These are phyloP conservation scores for Psettodes erumei DNA, from an alignment of 2,113 vertebrate species.

Conservation along the genomic window DNA sequence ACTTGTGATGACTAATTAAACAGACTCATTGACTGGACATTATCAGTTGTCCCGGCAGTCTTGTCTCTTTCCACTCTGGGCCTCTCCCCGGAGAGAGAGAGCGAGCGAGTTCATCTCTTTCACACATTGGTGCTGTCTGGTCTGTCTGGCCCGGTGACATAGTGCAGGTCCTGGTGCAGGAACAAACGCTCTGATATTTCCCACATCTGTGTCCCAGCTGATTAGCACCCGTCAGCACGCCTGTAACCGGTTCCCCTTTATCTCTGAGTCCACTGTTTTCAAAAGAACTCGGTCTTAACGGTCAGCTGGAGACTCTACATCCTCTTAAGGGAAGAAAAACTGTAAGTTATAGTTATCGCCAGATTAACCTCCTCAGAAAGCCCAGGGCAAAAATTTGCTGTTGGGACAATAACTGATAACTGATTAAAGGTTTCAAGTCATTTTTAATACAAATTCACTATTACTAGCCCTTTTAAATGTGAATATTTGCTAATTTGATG, in stretches of 20 bases:
- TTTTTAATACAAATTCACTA: not conserved
- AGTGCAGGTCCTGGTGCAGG: constrained; percentile 59
- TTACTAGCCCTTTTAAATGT: not conserved
- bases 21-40: constrained; percentile 6
- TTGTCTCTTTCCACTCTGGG: constrained; percentile 39
- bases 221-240: constrained; percentile 66
- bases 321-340: constrained; percentile 10
- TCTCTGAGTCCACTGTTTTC: constrained; percentile 65
- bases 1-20: constrained; percentile 50
- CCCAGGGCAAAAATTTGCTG: not conserved
- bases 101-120: constrained; percentile 70
- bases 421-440: not conserved
- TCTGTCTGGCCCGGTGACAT: constrained; percentile 64
- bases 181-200: constrained; percentile 59
- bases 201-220: constrained; percentile 60
- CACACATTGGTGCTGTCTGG: constrained; percentile 68
- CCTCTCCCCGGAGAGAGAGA: too few species aligned
- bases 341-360: not conserved
- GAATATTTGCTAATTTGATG: not conserved
- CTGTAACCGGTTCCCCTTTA: constrained; percentile 57
- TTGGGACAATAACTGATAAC: too few species aligned
- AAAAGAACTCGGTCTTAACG: constrained; percentile 34
- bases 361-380: too few species aligned
- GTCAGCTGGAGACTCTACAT: constrained; percentile 4
- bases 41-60: constrained; percentile 27